Evolutionary conservation across 2,113 vertebrate genomes (phyloP).

Genomic region (Perognathus longimembris): DNA sequence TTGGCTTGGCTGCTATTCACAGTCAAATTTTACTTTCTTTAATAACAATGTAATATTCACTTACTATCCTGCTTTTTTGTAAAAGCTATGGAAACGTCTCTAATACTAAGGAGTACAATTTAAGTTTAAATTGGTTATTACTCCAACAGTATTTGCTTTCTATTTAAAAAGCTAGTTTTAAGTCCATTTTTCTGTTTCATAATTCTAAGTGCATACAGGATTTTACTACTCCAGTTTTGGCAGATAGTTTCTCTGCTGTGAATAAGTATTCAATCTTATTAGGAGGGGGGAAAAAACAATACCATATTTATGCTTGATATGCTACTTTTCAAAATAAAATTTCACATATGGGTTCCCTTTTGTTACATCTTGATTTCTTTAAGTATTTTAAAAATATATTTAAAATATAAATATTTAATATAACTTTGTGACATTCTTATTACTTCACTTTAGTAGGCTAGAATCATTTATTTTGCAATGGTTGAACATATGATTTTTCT

Average conservation of each 20-base stretch:
- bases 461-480: neutral
- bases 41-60: neutral
- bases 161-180: neutral
- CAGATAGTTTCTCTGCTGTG: neutral
- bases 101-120: neutral
- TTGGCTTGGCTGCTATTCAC: neutral
- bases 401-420: slow-evolving; percentile 53
- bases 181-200: neutral
- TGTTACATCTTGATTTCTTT: slow-evolving; percentile 39
- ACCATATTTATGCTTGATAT: slow-evolving; percentile 16
- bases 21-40: slow-evolving; percentile 38
- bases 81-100: neutral
- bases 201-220: neutral
- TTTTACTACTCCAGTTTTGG: slow-evolving; percentile 16
- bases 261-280: accelerated
- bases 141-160: neutral
- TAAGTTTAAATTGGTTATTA: neutral
- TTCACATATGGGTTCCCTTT: neutral
- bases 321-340: slow-evolving; percentile 64
- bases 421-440: neutral
- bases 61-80: neutral
- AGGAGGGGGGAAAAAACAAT: neutral
- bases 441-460: neutral
- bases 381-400: slow-evolving; percentile 6
- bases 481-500: slow-evolving; percentile 12